Base-by-base conservation (phyloP, 2,113 vertebrate genomes). In the Varanus komodoensis region DNA sequence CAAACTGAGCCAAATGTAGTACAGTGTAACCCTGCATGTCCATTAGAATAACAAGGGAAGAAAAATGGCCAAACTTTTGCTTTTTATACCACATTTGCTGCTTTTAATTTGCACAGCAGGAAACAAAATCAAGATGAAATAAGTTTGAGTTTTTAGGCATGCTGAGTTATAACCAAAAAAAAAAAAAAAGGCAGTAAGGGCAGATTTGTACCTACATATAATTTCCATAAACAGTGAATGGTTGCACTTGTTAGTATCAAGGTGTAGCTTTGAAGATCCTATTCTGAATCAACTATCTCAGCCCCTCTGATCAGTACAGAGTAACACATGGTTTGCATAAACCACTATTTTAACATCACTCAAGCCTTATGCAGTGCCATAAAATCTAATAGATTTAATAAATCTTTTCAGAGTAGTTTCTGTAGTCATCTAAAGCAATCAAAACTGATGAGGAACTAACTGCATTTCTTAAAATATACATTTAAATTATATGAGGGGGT, bases 1-100 rank as follows among this genome's bases (percentile, higher is more conserved):
- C 81, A 19, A 64, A 67, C 21, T 50, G 34, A 12, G 29, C 15
- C 44, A 74, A 86, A 52, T 52, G 29, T 69, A 68, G 29, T 5
- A 50, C 12, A 61, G 38, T 44, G 38, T 44, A 44, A 34, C 80
- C 19, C 32, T 78, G 14, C 27, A 87, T 2, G 23, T 50, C 50
- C 27, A 67, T 23, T 61, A 78, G 8, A 44, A 34, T 4, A 87
- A 57, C 52, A 21, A 25, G 50, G 19, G 9, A 3, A 14, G 54
- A n/a, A 69, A 93, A 91, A 84, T 11, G 71, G 69, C 3, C 52
- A 27, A 73, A 88, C 86, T n/a, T 95, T 73, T 93, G 86, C 80
- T 89, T 93, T 95, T 54, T 93, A 93, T 52, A 92, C 29, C 75
- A 80, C 38, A 17, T 83, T 83, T 71, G 44, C 8, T n/a, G 8